A percentile compares a stretch with the other conserved stretches of the same genome.
phyloP scores from a whole-genome alignment of 2,888 invertebrate genomes.

The Clitarchus hookeri region DNA sequence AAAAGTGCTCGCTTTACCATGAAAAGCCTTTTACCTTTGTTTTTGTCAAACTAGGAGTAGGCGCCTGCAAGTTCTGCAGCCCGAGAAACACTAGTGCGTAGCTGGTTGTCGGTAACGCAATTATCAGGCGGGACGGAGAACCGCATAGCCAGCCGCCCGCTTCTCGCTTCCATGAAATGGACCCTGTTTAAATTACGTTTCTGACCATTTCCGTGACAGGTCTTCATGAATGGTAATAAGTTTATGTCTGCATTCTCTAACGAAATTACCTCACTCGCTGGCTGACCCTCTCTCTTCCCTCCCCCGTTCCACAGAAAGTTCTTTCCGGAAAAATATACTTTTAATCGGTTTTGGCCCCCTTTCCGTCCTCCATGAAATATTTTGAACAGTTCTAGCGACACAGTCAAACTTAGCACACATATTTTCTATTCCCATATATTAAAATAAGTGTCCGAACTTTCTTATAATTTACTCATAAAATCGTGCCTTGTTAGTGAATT shows the following conservation, averaged over 20 bases:
- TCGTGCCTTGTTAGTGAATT: too few relatives aligned
- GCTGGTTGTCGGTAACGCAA: background rate
- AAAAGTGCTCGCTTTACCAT: too few relatives aligned
- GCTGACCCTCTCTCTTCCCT: background rate
- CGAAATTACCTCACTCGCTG: background rate
- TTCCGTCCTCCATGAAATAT: too few relatives aligned
- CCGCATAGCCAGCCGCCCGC: too few relatives aligned
- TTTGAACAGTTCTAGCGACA: too few relatives aligned
- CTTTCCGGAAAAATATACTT: background rate
- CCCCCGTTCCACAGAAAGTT: background rate
- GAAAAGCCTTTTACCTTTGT: too few relatives aligned
- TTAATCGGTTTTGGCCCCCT: too few relatives aligned
- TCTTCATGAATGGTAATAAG: background rate
- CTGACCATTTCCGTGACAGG: background rate
- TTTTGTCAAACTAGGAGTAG: background rate
- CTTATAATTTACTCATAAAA: too few relatives aligned
- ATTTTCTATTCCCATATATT: too few relatives aligned
- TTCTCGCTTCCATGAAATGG: background rate
- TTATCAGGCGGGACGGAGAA: background rate
- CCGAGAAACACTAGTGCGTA: background rate
- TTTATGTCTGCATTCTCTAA: background rate
- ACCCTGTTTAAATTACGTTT: background rate
- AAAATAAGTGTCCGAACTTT: too few relatives aligned
- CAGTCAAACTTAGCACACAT: too few relatives aligned
- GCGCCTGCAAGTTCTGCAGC: background rate